Evolutionary conservation across 1,140 invertebrate genomes (phyloP).

Genomic region (Paralvinella palmiformis): DNA sequence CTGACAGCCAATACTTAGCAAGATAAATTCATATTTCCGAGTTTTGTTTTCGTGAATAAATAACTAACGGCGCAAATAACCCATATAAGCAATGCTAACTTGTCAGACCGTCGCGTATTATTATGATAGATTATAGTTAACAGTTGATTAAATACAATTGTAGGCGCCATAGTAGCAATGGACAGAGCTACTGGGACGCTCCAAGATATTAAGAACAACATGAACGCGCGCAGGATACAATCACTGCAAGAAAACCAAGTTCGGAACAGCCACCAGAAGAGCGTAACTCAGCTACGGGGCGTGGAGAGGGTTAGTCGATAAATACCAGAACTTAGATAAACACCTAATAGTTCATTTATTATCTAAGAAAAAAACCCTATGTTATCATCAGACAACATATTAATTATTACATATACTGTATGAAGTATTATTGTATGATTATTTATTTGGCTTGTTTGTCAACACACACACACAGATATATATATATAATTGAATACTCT

Average conservation of each 20-base stretch:
- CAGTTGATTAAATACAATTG: neutral
- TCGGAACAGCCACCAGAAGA: conserved; percentile 2
- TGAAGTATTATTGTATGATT: neutral
- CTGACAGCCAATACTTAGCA: neutral
- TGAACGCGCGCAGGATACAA: neutral
- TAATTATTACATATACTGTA: neutral
- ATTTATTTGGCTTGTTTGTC: neutral
- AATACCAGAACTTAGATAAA: neutral
- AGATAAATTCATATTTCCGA: neutral
- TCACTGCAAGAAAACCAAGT: conserved; percentile 16
- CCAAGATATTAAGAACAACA: neutral
- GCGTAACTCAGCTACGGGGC: neutral
- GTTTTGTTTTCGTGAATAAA: neutral
- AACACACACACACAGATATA: neutral
- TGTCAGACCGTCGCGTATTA: neutral
- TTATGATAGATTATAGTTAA: neutral
- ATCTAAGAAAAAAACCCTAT: neutral
- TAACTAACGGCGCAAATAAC: neutral
- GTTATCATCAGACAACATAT: neutral
- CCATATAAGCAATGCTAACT: neutral
- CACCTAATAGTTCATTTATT: neutral
- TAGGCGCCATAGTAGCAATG: conserved; percentile 5
- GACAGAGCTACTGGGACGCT: neutral
- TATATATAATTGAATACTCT: neutral
- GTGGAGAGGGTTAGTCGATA: neutral